Percentiles rank a stretch among this genome's conserved stretches.
These are phyloP conservation scores for Drosophila nigromelanica DNA, from an alignment of 1,140 invertebrate genomes.

Conservation along the genomic window DNA sequence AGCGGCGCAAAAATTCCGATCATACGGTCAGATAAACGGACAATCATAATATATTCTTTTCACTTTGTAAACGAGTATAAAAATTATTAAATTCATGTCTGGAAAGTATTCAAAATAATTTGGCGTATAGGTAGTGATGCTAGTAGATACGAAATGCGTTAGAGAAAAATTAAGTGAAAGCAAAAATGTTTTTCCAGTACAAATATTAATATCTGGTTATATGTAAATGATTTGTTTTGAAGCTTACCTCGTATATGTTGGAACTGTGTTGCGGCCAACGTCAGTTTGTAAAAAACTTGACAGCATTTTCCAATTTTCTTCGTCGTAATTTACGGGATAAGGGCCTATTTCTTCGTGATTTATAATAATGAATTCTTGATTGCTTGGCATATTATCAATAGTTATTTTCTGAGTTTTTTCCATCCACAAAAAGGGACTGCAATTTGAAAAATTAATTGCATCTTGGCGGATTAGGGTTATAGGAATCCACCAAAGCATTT, in stretches of 20 bases:
- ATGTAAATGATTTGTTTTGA: not conserved
- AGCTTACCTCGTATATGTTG: slow-evolving; percentile 86
- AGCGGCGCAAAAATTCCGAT: no score
- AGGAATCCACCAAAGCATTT: slow-evolving; percentile 89
- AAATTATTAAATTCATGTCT: no score
- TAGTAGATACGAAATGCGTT: no score
- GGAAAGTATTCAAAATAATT: no score
- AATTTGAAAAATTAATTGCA: slow-evolving; percentile 85
- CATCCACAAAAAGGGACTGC: slow-evolving; percentile 86
- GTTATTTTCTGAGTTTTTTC: slow-evolving; percentile 84
- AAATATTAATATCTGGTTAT: no score
- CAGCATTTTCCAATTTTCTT: slow-evolving; percentile 90
- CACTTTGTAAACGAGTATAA: no score
- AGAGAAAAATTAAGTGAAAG: no score
- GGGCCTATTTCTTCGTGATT: slow-evolving; percentile 93
- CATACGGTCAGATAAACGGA: no score
- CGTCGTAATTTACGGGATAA: slow-evolving; percentile 92
- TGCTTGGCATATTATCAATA: slow-evolving; percentile 85
- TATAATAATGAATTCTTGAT: slow-evolving; percentile 88
- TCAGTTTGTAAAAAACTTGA: slow-evolving; percentile 86
- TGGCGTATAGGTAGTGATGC: no score
- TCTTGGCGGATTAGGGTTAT: slow-evolving; percentile 86
- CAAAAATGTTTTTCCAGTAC: no score
- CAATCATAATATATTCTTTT: no score
- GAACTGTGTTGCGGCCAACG: slow-evolving; percentile 86